These are phyloP conservation scores for Myxocyprinus asiaticus DNA, from an alignment of 2,113 vertebrate species.

Conservation along the genomic window DNA sequence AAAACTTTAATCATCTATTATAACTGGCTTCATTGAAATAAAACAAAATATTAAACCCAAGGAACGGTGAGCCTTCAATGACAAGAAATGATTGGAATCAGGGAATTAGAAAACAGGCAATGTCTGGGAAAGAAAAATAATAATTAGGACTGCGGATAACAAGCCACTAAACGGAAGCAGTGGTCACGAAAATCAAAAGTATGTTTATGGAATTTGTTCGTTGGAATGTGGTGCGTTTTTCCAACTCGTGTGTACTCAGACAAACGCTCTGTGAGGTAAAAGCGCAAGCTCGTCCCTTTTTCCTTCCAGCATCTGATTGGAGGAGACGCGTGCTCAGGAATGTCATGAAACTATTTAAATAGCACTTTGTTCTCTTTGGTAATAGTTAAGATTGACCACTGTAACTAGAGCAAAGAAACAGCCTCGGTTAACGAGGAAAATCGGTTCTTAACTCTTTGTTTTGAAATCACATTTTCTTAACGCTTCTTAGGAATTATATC, in stretches of 20 bases:
- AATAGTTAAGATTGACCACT: conserved; percentile 26
- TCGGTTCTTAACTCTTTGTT: neutral
- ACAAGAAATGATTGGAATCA: neutral
- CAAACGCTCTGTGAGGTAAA: conserved; percentile 63
- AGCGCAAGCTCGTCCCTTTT: conserved; percentile 75
- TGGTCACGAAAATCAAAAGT: conserved; percentile 61
- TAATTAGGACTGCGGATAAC: conserved; percentile 48
- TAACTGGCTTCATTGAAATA: neutral
- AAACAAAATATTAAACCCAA: neutral
- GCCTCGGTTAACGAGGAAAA: neutral
- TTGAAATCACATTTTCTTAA: neutral
- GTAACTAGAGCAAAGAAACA: conserved; percentile 11
- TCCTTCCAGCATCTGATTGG: conserved; percentile 82
- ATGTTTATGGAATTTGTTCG: conserved; percentile 56
- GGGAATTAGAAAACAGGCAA: neutral
- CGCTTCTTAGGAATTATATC: conserved; percentile 6
- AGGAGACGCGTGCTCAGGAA: conserved; percentile 79
- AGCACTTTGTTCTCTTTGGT: conserved; percentile 68
- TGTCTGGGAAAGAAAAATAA: neutral
- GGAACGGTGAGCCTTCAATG: neutral
- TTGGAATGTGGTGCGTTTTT: conserved; percentile 52
- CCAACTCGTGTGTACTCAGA: conserved; percentile 30
- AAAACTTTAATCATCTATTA: neutral
- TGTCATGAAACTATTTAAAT: conserved; percentile 88
- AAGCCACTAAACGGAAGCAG: conserved; percentile 66